A percentile compares a stretch with the other conserved stretches of the same genome.
These are phyloP conservation scores for Orius insidiosus DNA, from an alignment of 1,140 invertebrate species.

Conservation along the genomic window DNA sequence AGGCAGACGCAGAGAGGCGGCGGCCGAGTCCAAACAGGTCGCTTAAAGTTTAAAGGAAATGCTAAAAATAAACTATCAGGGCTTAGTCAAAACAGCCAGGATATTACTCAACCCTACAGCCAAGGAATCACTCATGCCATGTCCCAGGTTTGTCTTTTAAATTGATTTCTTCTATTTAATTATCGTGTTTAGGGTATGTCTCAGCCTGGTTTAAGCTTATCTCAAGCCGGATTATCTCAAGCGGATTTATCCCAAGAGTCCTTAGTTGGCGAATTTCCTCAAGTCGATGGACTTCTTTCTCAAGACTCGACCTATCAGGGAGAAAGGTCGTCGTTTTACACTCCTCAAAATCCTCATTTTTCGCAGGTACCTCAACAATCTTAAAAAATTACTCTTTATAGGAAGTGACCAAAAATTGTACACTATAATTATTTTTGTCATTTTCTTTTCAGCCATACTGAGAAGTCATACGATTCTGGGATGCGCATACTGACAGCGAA, in stretches of 20 bases:
- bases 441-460: too few species aligned
- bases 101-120: conserved; percentile 42
- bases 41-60: conserved; percentile 21
- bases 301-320: conserved; percentile 89
- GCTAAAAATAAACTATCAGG: conserved; percentile 17
- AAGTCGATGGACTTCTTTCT: conserved; percentile 83
- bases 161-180: conserved; percentile 1
- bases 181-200: conserved; percentile 44
- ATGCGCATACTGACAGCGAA: too few species aligned
- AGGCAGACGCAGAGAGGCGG: conserved; percentile 10
- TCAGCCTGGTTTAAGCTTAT: conserved; percentile 47
- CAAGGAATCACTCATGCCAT: conserved; percentile 30
- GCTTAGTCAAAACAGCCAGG: conserved; percentile 26
- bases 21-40: conserved; percentile 18
- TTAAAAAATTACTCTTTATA: background rate
- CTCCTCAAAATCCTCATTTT: conserved; percentile 31
- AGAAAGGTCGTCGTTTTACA: conserved; percentile 49
- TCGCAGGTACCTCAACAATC: conserved; percentile 26
- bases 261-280: conserved; percentile 71
- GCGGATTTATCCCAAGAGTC: conserved; percentile 76
- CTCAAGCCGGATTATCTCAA: conserved; percentile 51
- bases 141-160: conserved; percentile 30
- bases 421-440: too few species aligned
- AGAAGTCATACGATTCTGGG: too few species aligned
- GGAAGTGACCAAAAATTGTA: too few species aligned